A percentile compares a stretch with the other conserved stretches of the same genome.
Conservation (phyloP, 1,140 invertebrate species). For the Lepidostoma basale region DNA sequence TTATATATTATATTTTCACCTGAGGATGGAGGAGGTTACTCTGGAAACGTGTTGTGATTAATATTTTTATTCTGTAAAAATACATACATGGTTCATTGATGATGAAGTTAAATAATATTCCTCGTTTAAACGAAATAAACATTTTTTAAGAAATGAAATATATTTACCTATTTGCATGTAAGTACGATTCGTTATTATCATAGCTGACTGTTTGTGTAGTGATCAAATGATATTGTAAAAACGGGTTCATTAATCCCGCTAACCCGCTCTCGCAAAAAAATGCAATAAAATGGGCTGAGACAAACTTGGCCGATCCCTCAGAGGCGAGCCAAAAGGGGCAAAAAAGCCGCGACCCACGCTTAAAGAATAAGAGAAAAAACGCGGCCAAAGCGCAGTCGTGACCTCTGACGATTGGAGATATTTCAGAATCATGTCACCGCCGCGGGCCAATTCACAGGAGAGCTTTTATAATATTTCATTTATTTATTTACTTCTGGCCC, state of each 20-base stretch:
- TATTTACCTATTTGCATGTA: no score
- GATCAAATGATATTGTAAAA: not conserved
- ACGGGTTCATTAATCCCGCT: conserved; percentile 10
- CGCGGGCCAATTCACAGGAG: conserved; percentile 43
- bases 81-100: no score
- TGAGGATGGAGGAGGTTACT: no score
- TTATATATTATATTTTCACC: no score
- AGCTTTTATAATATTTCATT: conserved; percentile 42
- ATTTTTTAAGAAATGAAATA: no score
- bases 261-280: conserved; percentile 10
- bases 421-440: conserved; percentile 45
- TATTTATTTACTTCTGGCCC: conserved; percentile 40
- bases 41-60: no score
- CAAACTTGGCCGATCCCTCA: conserved; percentile 1
- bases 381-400: conserved; percentile 35
- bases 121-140: no score
- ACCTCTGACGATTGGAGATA: conserved; percentile 43
- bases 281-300: conserved; percentile 21
- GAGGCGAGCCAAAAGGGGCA: not conserved
- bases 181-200: no score
- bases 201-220: not conserved
- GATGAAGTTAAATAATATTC: no score
- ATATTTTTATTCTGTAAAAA: no score
- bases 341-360: conserved; percentile 32
- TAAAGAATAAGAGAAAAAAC: conserved; percentile 4